Percentiles rank a stretch among this genome's conserved stretches.
phyloP scores from a whole-genome alignment of 1,140 invertebrate species.

The Colletes latitarsis region DNA sequence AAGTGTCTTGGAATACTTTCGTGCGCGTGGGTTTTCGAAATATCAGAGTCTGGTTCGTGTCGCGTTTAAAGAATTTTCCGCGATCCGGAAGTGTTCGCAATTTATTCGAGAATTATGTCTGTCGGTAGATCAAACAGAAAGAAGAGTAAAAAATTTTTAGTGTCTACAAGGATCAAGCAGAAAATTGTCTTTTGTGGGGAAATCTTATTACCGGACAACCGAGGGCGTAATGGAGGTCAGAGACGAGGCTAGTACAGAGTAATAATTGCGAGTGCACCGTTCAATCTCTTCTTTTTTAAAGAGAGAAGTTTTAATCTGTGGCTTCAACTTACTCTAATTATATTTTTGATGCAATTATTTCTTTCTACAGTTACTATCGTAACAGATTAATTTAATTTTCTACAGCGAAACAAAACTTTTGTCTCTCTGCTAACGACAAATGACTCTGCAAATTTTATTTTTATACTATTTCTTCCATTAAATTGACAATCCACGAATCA shows the following conservation, averaged over 20 bases:
- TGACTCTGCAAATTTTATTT: too few species aligned
- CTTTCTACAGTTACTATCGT: too few species aligned
- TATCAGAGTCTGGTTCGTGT: background rate
- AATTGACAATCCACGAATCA: background rate
- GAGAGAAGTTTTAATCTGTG: too few species aligned
- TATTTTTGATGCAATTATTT: too few species aligned
- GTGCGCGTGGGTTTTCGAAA: background rate
- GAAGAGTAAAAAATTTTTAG: background rate
- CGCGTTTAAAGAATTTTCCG: background rate
- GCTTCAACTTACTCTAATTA: too few species aligned
- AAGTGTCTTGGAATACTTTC: background rate
- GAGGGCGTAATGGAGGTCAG: background rate
- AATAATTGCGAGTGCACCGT: conserved; percentile 3
- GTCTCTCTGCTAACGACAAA: too few species aligned
- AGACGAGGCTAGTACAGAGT: background rate
- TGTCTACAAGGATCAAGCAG: background rate
- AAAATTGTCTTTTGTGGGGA: background rate
- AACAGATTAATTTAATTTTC: too few species aligned
- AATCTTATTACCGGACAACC: background rate
- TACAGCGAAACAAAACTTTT: too few species aligned
- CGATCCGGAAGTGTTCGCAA: background rate
- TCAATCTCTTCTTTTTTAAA: background rate
- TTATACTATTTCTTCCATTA: background rate
- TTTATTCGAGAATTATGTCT: background rate
- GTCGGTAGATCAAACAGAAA: too few species aligned